phyloP scores from a whole-genome alignment of 1,140 invertebrate species.

The Oryctes rhinoceros region DNA sequence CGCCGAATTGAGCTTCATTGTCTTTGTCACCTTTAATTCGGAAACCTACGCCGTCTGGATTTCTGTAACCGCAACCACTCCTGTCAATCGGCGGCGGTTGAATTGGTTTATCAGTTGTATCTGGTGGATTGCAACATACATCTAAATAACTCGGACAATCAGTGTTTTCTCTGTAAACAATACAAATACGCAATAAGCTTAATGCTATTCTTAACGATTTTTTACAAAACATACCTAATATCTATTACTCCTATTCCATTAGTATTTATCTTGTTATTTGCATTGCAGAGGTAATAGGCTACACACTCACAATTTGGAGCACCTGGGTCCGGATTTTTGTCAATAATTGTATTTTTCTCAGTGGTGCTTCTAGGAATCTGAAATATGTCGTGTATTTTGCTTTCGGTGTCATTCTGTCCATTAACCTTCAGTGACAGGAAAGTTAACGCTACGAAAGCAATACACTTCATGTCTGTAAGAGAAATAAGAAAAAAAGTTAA shows the following conservation, averaged over 20 bases:
- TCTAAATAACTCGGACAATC: slow-evolving; percentile 72
- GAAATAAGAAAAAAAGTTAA: neutral
- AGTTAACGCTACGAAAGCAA: neutral
- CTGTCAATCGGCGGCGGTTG: slow-evolving; percentile 50
- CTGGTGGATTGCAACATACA: slow-evolving; percentile 66
- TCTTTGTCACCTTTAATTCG: slow-evolving; percentile 70
- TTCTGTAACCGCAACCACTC: slow-evolving; percentile 68
- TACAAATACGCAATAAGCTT: slow-evolving; percentile 35
- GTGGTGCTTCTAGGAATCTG: neutral
- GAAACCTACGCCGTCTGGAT: slow-evolving; percentile 72
- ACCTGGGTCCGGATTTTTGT: neutral
- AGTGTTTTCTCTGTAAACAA: slow-evolving; percentile 54
- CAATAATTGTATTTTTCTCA: neutral
- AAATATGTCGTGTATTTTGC: neutral
- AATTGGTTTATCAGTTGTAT: slow-evolving; percentile 54
- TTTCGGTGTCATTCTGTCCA: neutral
- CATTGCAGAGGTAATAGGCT: slow-evolving; percentile 1
- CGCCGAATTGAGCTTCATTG: slow-evolving; percentile 72
- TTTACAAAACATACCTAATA: slow-evolving; percentile 22
- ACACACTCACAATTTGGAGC: neutral
- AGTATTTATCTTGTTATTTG: neutral
- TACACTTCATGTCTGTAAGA: neutral
- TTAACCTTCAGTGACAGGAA: neutral
- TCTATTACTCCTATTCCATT: slow-evolving; percentile 22
- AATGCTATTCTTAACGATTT: neutral